Evolutionary conservation across 2,888 invertebrate species (phyloP).

Genomic region (Melinaea marsaeus): DNA sequence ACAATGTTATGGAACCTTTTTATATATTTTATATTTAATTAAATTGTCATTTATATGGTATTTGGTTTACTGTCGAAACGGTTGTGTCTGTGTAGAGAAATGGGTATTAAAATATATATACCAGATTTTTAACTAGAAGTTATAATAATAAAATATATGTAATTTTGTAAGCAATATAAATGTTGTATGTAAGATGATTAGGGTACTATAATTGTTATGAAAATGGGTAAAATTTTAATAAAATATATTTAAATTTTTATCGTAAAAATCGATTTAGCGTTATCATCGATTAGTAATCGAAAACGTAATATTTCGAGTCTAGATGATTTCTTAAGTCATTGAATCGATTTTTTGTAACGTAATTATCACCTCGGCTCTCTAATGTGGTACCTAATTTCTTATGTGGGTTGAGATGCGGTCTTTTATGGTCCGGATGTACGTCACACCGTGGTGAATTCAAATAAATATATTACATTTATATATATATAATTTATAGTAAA

Average conservation of each 20-base stretch:
- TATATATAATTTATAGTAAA: conserved; percentile 5
- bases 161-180: no score
- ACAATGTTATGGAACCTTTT: conserved; percentile 6
- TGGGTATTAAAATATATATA: no score
- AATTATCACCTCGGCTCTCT: conserved; percentile 74
- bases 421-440: conserved; percentile 63
- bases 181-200: no score
- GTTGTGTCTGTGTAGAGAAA: no score
- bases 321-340: conserved; percentile 69
- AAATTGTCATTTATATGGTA: not conserved
- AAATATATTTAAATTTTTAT: not conserved
- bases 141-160: no score
- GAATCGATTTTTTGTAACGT: conserved; percentile 69
- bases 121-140: no score
- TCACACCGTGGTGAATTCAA: conserved; percentile 50
- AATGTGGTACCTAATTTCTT: conserved; percentile 74
- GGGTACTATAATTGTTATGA: no score
- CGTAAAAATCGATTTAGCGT: not conserved
- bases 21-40: not conserved
- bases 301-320: conserved; percentile 37
- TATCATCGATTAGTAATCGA: not conserved
- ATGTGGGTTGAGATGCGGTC: conserved; percentile 65
- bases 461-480: not conserved
- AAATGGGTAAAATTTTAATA: no score
- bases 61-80: not conserved